Evolutionary conservation across 2,888 invertebrate genomes (phyloP).

Genomic region (Euzophera pinguis): DNA sequence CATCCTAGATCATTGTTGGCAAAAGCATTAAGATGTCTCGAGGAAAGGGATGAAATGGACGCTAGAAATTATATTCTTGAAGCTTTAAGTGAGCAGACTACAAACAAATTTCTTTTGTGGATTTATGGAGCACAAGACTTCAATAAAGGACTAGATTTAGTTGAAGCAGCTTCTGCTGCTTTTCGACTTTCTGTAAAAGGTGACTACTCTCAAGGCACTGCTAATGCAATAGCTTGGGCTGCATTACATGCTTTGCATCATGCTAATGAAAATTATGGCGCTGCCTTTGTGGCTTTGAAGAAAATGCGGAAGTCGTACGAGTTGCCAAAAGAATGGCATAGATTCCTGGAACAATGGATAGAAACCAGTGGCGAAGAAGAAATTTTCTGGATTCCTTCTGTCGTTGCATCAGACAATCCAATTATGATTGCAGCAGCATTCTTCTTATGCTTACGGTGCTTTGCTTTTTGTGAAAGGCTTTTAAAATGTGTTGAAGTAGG

Average conservation of each 20-base stretch:
- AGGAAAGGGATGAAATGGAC: constrained; percentile 42
- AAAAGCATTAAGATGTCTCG: constrained; percentile 54
- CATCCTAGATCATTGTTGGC: constrained; percentile 52
- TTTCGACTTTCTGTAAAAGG: constrained; percentile 62
- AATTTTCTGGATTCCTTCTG: constrained; percentile 53
- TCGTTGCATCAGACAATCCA: constrained; percentile 45
- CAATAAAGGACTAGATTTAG: constrained; percentile 38
- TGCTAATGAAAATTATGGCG: constrained; percentile 35
- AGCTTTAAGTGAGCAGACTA: constrained; percentile 44
- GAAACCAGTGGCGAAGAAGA: constrained; percentile 65
- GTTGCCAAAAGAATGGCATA: constrained; percentile 53
- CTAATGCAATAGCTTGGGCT: constrained; percentile 66
- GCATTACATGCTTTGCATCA: constrained; percentile 61
- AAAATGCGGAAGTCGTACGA: constrained; percentile 64
- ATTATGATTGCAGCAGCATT: constrained; percentile 64
- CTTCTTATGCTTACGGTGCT: constrained; percentile 65
- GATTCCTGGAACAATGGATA: constrained; percentile 50
- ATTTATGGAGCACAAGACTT: constrained; percentile 54
- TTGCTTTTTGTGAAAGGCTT: constrained; percentile 49
- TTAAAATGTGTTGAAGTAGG: constrained; percentile 50
- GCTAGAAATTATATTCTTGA: constrained; percentile 46
- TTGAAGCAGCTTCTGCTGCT: constrained; percentile 46
- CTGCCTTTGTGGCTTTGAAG: constrained; percentile 56
- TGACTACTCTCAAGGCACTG: constrained; percentile 56
- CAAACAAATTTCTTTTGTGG: constrained; percentile 63